phyloP scores from a whole-genome alignment of 2,888 invertebrate species.

The Diaprepes abbreviatus region DNA sequence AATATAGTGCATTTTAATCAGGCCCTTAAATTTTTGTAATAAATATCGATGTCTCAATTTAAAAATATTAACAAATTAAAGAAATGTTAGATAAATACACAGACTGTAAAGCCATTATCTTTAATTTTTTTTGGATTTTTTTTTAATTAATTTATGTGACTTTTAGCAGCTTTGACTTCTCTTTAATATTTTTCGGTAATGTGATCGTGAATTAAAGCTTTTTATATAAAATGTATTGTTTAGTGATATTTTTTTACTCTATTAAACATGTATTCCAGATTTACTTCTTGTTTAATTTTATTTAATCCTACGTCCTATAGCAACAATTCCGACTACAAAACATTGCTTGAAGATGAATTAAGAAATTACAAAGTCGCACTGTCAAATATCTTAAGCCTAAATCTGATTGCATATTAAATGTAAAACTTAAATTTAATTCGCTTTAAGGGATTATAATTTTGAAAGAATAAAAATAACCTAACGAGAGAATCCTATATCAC shows the following conservation, averaged over 20 bases:
- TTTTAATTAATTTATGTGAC: conserved; percentile 56
- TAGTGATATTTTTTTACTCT: conserved; percentile 69
- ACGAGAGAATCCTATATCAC: no score
- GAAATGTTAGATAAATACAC: conserved; percentile 58
- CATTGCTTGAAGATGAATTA: no score
- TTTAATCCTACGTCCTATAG: no score
- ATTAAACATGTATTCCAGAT: conserved; percentile 66
- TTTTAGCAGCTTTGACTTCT: conserved; percentile 58
- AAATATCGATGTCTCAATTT: conserved; percentile 62
- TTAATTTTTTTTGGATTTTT: conserved; percentile 53
- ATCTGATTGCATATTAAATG: no score
- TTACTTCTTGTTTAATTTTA: conserved; percentile 10
- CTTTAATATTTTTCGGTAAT: conserved; percentile 64
- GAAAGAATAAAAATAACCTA: no score
- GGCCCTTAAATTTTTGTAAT: conserved; percentile 53
- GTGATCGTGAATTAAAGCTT: conserved; percentile 67
- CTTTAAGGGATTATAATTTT: no score
- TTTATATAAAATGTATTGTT: conserved; percentile 67
- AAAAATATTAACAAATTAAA: conserved; percentile 55
- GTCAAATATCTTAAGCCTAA: no score
- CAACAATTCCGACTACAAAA: no score
- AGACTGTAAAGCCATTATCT: conserved; percentile 55
- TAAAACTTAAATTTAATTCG: no score
- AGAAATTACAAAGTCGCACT: no score
- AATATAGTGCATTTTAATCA: conserved; percentile 42